Base-by-base conservation (phyloP, 2,113 vertebrate species). In the Proterorhinus semilunaris region DNA sequence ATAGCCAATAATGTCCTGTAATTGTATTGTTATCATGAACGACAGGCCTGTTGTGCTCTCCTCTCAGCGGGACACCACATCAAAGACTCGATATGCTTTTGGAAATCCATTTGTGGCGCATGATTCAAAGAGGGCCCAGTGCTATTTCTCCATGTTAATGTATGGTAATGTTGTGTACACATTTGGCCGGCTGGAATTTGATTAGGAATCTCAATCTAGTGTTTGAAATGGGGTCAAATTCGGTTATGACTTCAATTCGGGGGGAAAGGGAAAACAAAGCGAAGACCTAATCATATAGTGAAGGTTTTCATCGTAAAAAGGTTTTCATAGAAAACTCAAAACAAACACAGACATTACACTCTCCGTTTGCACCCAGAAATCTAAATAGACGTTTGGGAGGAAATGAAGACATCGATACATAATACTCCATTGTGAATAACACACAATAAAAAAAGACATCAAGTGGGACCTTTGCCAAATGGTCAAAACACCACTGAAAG, bases 21-120 rank as follows among this genome's bases (percentile, higher is more conserved):
- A 87, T 62, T 78, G 73, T 69, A 70, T 76, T 83, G 81, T 81
- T 78, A 89, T 87, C 82, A 69, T 46, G 58, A 17, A 71, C 68
- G 47, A 46, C 83, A 79, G 83, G 70, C 74, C 69, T 51, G 69
- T 66, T 73, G 71, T 69, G 75, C 71, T 72, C 76, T 79, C 62
- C 69, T 72, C 72, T 78, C 72, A 27, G 65, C 1, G 13, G 71
- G 67, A 71, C 58, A 71, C 79, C 72, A 68, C 78, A 83, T 87
- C 75, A 86, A 82, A 86, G 72, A 66, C 72, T 62, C 50, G 54
- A 66, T 46, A 10, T 44, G 63, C 58, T 66, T 72, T 66, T 54
- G 10, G 49, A 80, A 75, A 47, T 45, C 16, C 6, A 52, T 62
- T 66, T 71, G 21, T 66, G 15, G 62, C 45, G 49, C 52, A 47